Conservation (phyloP, 2,888 invertebrate genomes). For the Pseudanteris insignis region DNA sequence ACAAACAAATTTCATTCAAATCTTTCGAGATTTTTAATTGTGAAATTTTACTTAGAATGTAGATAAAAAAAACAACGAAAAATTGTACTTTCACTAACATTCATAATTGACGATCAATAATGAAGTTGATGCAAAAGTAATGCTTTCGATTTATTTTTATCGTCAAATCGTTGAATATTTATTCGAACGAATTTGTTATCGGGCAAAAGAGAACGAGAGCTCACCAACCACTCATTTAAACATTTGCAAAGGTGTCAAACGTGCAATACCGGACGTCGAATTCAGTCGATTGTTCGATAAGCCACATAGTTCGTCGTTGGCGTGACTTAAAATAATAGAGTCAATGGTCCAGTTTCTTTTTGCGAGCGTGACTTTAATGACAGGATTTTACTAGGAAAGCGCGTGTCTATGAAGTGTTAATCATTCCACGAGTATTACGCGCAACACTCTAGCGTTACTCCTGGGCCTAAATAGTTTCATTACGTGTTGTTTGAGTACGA, state of each 20-base stretch:
- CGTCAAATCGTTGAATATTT: too few species aligned
- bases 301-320: conserved; percentile 15
- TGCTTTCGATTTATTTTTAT: too few species aligned
- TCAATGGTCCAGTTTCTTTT: conserved; percentile 27
- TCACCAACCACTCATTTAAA: too few species aligned
- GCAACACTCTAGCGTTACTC: conserved; percentile 24
- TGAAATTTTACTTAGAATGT: too few species aligned
- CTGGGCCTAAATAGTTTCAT: conserved; percentile 2
- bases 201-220: too few species aligned
- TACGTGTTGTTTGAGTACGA: conserved; percentile 12
- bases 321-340: conserved; percentile 33
- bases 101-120: too few species aligned
- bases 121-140: too few species aligned
- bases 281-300: conserved; percentile 7
- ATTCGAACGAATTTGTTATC: too few species aligned
- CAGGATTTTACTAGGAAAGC: conserved; percentile 47
- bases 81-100: too few species aligned
- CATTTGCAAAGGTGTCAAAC: conserved; percentile 1
- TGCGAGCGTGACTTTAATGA: conserved; percentile 44
- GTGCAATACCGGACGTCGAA: conserved; percentile 12
- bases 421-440: conserved; percentile 48
- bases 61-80: too few species aligned
- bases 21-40: too few species aligned
- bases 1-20: too few species aligned
- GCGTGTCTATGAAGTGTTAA: conserved; percentile 54